A percentile compares a stretch with the other conserved stretches of the same genome.
Conservation (phyloP, 2,888 invertebrate species). For the Standfussiana lucernea region DNA sequence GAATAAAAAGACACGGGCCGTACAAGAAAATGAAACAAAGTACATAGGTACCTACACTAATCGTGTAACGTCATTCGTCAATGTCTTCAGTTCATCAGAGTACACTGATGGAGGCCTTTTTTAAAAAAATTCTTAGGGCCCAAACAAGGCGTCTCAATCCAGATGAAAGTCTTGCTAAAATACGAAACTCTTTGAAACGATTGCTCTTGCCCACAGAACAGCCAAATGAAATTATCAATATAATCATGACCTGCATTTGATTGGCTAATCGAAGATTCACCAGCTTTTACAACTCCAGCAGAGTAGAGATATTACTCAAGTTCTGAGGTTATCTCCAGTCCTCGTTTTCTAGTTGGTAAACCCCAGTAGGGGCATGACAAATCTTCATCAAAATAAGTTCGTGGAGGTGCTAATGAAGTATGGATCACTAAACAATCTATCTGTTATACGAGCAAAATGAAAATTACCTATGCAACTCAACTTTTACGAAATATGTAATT, state of each 20-base stretch:
- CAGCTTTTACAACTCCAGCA: neutral
- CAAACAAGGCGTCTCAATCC: neutral
- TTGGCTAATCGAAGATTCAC: no score
- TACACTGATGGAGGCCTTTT: neutral
- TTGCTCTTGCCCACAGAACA: neutral
- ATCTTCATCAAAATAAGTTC: neutral
- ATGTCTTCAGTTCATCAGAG: neutral
- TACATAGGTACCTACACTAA: neutral
- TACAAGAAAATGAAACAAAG: neutral
- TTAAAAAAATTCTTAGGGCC: neutral
- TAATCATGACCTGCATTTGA: neutral
- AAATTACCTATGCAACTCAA: neutral
- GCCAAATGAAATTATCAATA: neutral
- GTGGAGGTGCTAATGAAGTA: neutral
- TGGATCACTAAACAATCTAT: neutral
- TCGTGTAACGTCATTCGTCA: neutral
- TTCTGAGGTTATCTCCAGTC: neutral
- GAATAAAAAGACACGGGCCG: neutral
- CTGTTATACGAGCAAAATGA: slow-evolving; percentile 1
- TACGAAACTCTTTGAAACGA: neutral
- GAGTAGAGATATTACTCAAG: neutral
- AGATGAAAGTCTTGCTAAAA: neutral
- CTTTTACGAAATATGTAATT: slow-evolving; percentile 26
- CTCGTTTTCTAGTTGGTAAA: neutral
- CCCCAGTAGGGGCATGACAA: neutral